Base-by-base conservation (phyloP, 2,797 vertebrate species). In the Anguilla anguilla region DNA sequence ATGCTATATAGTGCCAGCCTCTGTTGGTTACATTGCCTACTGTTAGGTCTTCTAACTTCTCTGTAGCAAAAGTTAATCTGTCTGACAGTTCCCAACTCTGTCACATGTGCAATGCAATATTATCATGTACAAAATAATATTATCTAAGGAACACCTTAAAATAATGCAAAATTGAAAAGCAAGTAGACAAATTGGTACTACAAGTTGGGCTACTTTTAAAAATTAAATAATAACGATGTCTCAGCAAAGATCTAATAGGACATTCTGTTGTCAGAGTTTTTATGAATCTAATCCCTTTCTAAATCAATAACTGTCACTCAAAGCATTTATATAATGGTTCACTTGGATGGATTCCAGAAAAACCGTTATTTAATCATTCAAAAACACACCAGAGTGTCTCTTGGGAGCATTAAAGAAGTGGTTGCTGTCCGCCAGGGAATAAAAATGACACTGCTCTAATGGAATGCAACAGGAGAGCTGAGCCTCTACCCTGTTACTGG, bases 151-250 rank as follows among this genome's bases (percentile, higher is more conserved):
- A 88, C 77, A 86, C 79, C 67, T 85, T 86, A 59, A 85, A 82
- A 79, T 84, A 53, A 86, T 89, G 67, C 64, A 53, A 86, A 85
- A 86, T 43, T 55, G 46, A 84, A 88, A 85, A 67, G 35, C 69
- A 87, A 88, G 59, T 85, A 57, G 85, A 46, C 86, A 69, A 79
- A 69, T 3, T 74, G 43, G 82, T 82, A 88, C 28, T 69, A 79
- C 39, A 74, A 77, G 82, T 53, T 55, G 17, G 86, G 57, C 57
- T 84, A 91, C 88, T 92, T 88, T 90, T 86, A 87, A 86, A 79
- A 88, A 92, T 91, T 87, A 88, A 90, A 89, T 87, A 88, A 89
- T 87, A 90, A 90, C 86, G 88, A 89, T 74, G 81, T 81, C 87
- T 92, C 90, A 90, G 90, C 89, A 89, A 59, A 57, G 85, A 19